Conservation (phyloP, 1,140 invertebrate genomes). For the Bicyclus anynana region DNA sequence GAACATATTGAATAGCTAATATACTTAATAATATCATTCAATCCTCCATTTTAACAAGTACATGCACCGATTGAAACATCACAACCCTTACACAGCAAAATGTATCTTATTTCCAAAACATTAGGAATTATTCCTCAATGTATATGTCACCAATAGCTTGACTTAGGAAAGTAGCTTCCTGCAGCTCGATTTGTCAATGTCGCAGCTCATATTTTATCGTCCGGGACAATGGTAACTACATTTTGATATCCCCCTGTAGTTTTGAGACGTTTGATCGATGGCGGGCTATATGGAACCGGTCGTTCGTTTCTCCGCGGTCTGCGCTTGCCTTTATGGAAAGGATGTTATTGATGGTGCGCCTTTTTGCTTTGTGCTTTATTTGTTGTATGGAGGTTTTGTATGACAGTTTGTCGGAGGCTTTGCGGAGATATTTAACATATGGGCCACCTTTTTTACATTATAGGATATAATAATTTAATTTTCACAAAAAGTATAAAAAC, state of each 20-base stretch:
- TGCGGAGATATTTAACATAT: too few relatives aligned
- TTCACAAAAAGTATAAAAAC: too few relatives aligned
- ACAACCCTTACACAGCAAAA: not conserved
- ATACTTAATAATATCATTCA: too few relatives aligned
- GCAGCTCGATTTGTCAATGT: slow-evolving; percentile 59
- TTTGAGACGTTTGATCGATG: slow-evolving; percentile 60
- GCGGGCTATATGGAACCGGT: slow-evolving; percentile 26
- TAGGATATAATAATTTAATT: too few relatives aligned
- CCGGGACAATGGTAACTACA: slow-evolving; percentile 63
- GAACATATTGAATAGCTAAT: too few relatives aligned
- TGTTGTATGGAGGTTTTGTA: not conserved
- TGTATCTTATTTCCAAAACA: not conserved
- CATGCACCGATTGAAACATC: not conserved
- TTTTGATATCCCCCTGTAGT: slow-evolving; percentile 61
- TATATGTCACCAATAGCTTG: slow-evolving; percentile 14
- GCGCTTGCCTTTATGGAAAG: slow-evolving; percentile 30
- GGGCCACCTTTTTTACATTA: too few relatives aligned
- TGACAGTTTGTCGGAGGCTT: not conserved
- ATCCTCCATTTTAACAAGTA: too few relatives aligned
- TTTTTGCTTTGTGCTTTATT: slow-evolving; percentile 4
- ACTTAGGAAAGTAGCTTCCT: slow-evolving; percentile 40
- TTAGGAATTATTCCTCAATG: not conserved
- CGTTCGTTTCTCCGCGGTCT: slow-evolving; percentile 37
- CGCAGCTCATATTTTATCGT: slow-evolving; percentile 64
- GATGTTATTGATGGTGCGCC: slow-evolving; percentile 30